Percentiles rank a stretch among this genome's conserved stretches.
Conservation (phyloP, 2,888 invertebrate species). For the Biston betularia region DNA sequence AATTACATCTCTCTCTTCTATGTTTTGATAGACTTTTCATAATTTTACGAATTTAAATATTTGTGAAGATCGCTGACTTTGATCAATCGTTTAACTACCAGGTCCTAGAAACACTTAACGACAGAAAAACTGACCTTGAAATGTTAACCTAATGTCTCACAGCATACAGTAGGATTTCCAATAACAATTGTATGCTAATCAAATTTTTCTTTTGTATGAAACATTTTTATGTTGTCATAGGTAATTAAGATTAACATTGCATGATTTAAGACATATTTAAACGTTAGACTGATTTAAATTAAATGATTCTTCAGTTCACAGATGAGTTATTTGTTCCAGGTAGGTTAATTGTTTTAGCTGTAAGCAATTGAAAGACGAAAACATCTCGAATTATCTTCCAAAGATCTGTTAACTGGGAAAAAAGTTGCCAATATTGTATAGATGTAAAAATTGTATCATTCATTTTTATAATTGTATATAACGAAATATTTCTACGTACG, state of each 20-base stretch:
- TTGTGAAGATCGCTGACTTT: background rate
- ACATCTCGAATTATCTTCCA: conserved; percentile 60
- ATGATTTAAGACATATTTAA: background rate
- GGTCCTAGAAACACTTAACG: too few relatives aligned
- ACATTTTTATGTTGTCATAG: too few relatives aligned
- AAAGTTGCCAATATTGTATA: conserved; percentile 69
- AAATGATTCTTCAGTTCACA: background rate
- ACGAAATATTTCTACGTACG: conserved; percentile 27
- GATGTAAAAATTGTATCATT: conserved; percentile 56
- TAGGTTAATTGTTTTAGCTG: background rate
- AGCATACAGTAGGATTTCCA: background rate
- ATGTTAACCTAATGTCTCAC: background rate
- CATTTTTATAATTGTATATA: conserved; percentile 57
- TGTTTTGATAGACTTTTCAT: background rate
- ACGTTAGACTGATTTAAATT: background rate
- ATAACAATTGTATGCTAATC: background rate
- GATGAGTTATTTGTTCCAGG: background rate
- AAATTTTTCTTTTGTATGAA: background rate
- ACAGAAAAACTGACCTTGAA: background rate
- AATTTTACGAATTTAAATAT: conserved; percentile 3
- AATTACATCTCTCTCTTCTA: background rate
- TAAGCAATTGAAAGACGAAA: conserved; percentile 20
- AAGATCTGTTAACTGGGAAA: conserved; percentile 57
- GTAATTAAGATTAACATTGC: too few relatives aligned
- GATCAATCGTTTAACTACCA: background rate